Evolutionary conservation across 2,888 invertebrate genomes (phyloP).

Genomic region (Brachyptera putata): DNA sequence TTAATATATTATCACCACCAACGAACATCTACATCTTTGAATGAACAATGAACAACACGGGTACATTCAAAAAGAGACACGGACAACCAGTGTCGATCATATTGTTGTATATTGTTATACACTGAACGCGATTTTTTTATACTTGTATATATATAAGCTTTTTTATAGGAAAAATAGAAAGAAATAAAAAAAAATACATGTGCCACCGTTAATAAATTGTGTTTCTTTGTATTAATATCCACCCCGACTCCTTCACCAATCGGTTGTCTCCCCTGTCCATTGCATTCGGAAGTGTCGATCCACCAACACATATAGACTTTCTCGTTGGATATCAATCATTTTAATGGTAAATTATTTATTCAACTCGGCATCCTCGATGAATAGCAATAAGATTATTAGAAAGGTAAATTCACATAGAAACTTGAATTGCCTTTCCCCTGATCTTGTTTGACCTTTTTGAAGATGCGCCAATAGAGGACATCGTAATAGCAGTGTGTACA

Average conservation of each 20-base stretch:
- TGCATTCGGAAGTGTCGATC: no score
- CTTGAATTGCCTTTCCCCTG: no score
- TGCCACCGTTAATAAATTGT: constrained; percentile 45
- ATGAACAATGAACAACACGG: constrained; percentile 12
- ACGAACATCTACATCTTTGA: constrained; percentile 11
- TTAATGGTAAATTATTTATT: neutral
- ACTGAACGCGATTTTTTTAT: constrained; percentile 26
- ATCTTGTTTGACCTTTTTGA: no score
- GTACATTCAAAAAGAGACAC: constrained; percentile 6
- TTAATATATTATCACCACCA: neutral
- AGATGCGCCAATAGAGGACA: no score
- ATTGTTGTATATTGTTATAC: constrained; percentile 13
- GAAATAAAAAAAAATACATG: constrained; percentile 48
- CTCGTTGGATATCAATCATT: neutral
- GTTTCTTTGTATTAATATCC: neutral
- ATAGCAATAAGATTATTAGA: no score
- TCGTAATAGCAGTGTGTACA: no score
- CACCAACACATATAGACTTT: neutral
- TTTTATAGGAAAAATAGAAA: constrained; percentile 46
- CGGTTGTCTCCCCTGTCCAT: no score
- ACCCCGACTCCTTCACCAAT: no score
- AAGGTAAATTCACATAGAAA: no score
- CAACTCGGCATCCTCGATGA: neutral
- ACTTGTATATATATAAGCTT: constrained; percentile 51
- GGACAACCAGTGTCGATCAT: neutral